Conservation (phyloP, 2,113 vertebrate species). For the Theristicus caerulescens region DNA sequence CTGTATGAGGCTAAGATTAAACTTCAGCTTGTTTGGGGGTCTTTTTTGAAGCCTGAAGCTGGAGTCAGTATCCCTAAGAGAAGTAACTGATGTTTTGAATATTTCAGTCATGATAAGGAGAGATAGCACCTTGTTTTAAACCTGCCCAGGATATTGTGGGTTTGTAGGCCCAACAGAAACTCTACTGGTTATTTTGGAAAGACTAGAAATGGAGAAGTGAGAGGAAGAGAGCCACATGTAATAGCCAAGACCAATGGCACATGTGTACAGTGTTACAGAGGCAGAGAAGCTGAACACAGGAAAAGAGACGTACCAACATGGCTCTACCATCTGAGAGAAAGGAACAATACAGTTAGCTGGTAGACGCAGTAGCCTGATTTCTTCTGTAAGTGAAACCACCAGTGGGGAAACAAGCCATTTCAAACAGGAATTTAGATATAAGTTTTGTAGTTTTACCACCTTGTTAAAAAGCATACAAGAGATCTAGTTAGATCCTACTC, state of each 20-base stretch:
- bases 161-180: not conserved
- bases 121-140: rapidly evolving
- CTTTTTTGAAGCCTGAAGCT: not conserved
- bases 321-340: not conserved
- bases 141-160: not conserved
- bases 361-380: not conserved
- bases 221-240: not conserved
- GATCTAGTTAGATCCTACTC: not conserved
- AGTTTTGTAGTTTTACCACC: not conserved
- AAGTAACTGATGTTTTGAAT: not conserved
- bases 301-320: not conserved
- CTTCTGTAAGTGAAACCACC: not conserved
- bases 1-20: not conserved
- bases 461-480: not conserved
- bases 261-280: rapidly evolving
- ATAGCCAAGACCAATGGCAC: not conserved
- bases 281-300: not conserved
- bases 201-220: not conserved
- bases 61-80: not conserved
- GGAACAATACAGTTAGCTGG: not conserved
- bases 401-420: not conserved
- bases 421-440: not conserved
- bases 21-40: not conserved
- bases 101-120: not conserved
- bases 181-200: not conserved